A percentile compares a stretch with the other conserved stretches of the same genome.
These are phyloP conservation scores for Lithodes maja DNA, from an alignment of 2,888 invertebrate genomes.

Conservation along the genomic window DNA sequence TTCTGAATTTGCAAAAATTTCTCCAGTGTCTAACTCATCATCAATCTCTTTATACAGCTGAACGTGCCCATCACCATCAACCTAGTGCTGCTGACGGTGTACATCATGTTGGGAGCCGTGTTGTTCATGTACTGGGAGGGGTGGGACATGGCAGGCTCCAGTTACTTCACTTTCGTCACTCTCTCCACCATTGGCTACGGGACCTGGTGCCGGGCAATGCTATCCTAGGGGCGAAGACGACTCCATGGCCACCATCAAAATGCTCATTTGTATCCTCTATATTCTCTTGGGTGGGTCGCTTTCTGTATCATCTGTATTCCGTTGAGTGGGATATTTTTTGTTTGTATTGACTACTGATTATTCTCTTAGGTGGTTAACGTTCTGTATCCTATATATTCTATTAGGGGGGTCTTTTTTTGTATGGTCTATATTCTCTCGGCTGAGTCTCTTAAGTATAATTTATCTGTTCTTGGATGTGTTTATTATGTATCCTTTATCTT, in stretches of 20 bases:
- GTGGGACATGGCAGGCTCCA: slow-evolving; percentile 72
- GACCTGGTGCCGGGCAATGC: slow-evolving; percentile 75
- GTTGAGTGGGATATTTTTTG: too few relatives aligned
- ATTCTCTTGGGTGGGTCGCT: slow-evolving; percentile 74
- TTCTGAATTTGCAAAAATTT: neutral
- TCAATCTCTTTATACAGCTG: slow-evolving; percentile 55
- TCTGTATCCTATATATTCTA: too few relatives aligned
- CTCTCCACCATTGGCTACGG: slow-evolving; percentile 76
- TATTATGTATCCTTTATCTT: too few relatives aligned
- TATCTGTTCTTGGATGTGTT: too few relatives aligned
- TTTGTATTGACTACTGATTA: too few relatives aligned
- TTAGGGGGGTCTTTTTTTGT: too few relatives aligned
- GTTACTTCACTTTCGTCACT: slow-evolving; percentile 76
- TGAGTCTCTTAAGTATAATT: too few relatives aligned
- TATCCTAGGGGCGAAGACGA: slow-evolving; percentile 69
- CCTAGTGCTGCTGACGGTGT: slow-evolving; percentile 71
- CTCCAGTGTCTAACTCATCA: neutral
- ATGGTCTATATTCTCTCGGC: too few relatives aligned
- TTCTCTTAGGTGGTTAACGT: too few relatives aligned
- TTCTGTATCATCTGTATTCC: too few relatives aligned
- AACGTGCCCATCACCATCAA: slow-evolving; percentile 72
- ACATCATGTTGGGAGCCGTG: slow-evolving; percentile 71
- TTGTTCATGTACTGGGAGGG: slow-evolving; percentile 72
- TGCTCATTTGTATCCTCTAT: slow-evolving; percentile 73
- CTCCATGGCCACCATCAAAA: slow-evolving; percentile 65